Percentiles rank a stretch among this genome's conserved stretches.
These are phyloP conservation scores for Dicyrtoma fusca DNA, from an alignment of 2,888 invertebrate genomes.

Conservation along the genomic window DNA sequence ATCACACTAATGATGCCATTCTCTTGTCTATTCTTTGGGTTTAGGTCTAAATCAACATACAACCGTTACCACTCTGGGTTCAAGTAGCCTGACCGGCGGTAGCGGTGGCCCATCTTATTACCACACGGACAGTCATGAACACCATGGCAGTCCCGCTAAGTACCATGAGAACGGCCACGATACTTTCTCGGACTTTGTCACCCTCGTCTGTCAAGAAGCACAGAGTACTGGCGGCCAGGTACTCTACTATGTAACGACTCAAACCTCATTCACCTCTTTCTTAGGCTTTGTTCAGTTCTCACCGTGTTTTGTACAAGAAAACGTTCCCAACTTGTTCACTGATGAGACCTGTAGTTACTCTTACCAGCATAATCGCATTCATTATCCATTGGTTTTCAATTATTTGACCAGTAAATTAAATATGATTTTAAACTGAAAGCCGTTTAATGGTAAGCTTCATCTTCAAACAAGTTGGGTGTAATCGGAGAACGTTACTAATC, in stretches of 20 bases:
- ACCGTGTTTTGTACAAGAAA: not conserved
- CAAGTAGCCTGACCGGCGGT: conserved; percentile 62
- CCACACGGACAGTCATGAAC: conserved; percentile 64
- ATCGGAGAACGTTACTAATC: too few species aligned
- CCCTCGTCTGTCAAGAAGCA: conserved; percentile 94
- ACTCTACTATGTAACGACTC: conserved; percentile 34
- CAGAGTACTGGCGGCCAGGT: conserved; percentile 62
- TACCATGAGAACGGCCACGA: conserved; percentile 82
- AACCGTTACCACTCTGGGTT: conserved; percentile 62
- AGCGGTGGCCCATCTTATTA: conserved; percentile 58
- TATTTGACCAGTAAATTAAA: too few species aligned
- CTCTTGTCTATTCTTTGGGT: too few species aligned
- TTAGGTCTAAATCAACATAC: conserved; percentile 61
- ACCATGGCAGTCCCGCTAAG: conserved; percentile 64
- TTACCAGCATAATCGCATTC: too few species aligned
- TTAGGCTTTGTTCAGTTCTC: conserved; percentile 1
- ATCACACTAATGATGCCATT: too few species aligned
- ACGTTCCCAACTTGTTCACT: conserved; percentile 3
- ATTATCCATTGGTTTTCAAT: too few species aligned
- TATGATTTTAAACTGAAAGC: too few species aligned
- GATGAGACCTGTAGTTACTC: not conserved
- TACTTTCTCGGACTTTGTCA: conserved; percentile 92
- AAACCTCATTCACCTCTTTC: conserved; percentile 20
- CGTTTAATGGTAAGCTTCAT: too few species aligned
- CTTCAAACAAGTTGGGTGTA: too few species aligned